Conservation (phyloP, 2,888 invertebrate species). For the Keiferia lycopersicella region DNA sequence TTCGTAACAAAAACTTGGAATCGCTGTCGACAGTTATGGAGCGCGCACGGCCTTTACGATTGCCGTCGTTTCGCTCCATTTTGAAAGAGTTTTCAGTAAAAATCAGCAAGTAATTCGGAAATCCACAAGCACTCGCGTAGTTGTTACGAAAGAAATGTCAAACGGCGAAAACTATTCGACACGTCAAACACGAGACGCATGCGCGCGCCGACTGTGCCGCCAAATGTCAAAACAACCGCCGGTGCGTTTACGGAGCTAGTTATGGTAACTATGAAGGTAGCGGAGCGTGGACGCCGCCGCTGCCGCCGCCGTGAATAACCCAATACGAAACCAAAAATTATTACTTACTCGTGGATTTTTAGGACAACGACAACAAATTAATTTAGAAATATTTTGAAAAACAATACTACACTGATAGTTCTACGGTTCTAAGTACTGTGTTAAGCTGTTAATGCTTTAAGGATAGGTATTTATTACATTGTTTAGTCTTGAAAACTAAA, state of each 20-base stretch:
- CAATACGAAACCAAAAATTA: too few species aligned
- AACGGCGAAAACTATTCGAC: constrained; percentile 38
- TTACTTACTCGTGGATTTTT: too few species aligned
- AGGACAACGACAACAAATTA: too few species aligned
- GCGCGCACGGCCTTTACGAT: constrained; percentile 64
- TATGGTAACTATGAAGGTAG: neutral
- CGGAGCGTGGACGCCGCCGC: too few species aligned
- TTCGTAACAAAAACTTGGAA: constrained; percentile 81
- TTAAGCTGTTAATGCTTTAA: too few species aligned
- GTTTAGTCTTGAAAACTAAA: too few species aligned
- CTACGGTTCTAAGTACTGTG: too few species aligned
- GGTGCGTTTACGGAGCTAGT: constrained; percentile 26
- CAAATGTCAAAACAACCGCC: constrained; percentile 28
- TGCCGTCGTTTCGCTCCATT: constrained; percentile 74
- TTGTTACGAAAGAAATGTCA: constrained; percentile 63
- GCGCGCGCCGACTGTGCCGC: constrained; percentile 68
- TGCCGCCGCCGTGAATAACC: too few species aligned
- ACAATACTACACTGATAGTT: too few species aligned
- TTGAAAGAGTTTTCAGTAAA: constrained; percentile 35
- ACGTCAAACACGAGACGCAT: constrained; percentile 68
- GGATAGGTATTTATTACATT: too few species aligned
- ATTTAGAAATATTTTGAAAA: too few species aligned
- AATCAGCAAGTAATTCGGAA: constrained; percentile 40
- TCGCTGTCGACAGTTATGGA: constrained; percentile 79
- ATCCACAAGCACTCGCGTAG: constrained; percentile 42